Percentiles rank a stretch among this genome's conserved stretches.
These are phyloP conservation scores for Dryobota labecula DNA, from an alignment of 2,888 invertebrate species.

Conservation along the genomic window DNA sequence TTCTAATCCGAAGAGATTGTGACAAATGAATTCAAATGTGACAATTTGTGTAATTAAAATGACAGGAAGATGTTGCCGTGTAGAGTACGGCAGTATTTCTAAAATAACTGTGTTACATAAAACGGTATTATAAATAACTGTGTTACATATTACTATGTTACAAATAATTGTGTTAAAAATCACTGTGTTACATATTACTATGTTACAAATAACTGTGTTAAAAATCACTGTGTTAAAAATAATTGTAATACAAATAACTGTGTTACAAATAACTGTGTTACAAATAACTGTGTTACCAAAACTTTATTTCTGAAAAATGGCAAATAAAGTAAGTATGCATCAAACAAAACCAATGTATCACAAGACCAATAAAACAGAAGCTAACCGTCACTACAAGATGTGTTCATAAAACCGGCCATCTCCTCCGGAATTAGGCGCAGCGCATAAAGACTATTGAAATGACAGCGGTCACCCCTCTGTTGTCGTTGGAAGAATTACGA, in stretches of 20 bases:
- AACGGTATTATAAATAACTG: too few relatives aligned
- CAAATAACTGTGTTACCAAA: neutral
- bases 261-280: neutral
- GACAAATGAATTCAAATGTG: neutral
- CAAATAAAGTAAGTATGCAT: neutral
- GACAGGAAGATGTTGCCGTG: neutral
- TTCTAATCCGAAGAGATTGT: neutral
- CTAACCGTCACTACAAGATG: conserved; percentile 35
- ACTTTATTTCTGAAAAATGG: neutral
- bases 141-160: neutral
- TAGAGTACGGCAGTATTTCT: neutral
- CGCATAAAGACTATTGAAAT: conserved; percentile 56
- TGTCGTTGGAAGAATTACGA: conserved; percentile 54
- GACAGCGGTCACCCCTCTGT: conserved; percentile 50
- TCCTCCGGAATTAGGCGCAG: conserved; percentile 38
- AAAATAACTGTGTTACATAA: neutral
- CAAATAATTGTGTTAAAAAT: neutral
- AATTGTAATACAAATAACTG: neutral
- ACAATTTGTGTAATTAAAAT: neutral
- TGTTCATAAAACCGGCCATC: conserved; percentile 49
- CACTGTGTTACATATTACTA: too few relatives aligned
- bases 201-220: neutral
- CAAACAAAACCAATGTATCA: conserved; percentile 7
- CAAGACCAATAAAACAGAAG: conserved; percentile 36
- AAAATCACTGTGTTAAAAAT: too few relatives aligned